Percentiles rank a stretch among this genome's conserved stretches.
Conservation (phyloP, 2,113 vertebrate species). For the Cairina moschata region DNA sequence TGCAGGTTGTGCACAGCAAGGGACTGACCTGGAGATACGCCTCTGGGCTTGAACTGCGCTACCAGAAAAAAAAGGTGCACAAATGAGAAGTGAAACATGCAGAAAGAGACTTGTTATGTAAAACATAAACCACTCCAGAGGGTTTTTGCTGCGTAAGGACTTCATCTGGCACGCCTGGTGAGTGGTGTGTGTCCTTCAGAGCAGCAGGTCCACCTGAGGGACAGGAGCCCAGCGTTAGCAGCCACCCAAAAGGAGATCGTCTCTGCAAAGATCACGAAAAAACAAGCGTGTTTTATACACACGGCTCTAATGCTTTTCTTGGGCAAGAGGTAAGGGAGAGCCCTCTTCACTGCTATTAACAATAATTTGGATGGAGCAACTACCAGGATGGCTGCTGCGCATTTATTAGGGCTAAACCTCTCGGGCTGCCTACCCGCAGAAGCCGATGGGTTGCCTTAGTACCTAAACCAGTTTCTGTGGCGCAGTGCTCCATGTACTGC, state of each 20-base stretch:
- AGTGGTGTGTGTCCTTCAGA: not conserved
- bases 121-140: not conserved
- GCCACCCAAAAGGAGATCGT: not conserved
- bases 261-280: not conserved
- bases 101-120: not conserved
- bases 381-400: not conserved
- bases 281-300: not conserved
- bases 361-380: not conserved
- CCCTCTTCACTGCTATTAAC: not conserved
- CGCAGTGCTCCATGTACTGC: not conserved
- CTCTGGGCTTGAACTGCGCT: not conserved
- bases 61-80: not conserved
- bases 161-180: not conserved
- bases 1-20: not conserved
- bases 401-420: not conserved
- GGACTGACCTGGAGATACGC: not conserved
- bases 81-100: not conserved
- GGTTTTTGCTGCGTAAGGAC: not conserved
- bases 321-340: not conserved
- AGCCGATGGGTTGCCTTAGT: not conserved
- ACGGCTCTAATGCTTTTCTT: not conserved
- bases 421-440: not conserved
- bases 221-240: not conserved
- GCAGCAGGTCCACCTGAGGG: not conserved
- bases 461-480: not conserved